phyloP scores from a whole-genome alignment of 2,113 vertebrate species.

The Panurus biarmicus region DNA sequence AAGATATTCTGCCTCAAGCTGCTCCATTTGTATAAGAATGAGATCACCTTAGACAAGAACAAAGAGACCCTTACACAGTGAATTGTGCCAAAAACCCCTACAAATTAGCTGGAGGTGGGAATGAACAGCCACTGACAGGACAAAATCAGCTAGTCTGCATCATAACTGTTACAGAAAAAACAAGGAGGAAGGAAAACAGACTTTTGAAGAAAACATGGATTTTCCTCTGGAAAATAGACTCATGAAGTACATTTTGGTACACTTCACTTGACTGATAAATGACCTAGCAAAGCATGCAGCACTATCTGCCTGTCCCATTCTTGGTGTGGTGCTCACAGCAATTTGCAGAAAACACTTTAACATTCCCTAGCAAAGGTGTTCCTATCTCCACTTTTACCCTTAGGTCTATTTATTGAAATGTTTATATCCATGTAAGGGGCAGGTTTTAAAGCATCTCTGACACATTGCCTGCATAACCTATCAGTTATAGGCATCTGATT shows the following conservation, averaged over 20 bases:
- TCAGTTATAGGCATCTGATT: background rate
- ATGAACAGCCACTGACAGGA: background rate
- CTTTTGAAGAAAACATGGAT: background rate
- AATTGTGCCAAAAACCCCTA: background rate
- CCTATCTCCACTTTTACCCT: background rate
- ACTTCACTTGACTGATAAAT: background rate
- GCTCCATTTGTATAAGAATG: conserved; percentile 26
- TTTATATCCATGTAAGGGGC: background rate
- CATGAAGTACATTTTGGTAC: background rate
- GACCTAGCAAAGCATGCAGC: background rate
- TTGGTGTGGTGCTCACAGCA: background rate
- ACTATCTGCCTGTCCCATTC: background rate
- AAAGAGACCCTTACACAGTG: background rate
- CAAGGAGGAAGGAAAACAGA: background rate
- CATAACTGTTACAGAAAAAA: background rate
- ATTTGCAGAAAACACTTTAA: background rate
- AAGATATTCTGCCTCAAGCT: conserved; percentile 9
- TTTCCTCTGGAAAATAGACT: background rate
- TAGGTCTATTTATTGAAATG: background rate
- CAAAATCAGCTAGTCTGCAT: conserved; percentile 17
- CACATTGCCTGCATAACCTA: background rate
- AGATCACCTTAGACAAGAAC: conserved; percentile 44
- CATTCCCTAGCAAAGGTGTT: background rate
- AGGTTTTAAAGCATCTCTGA: background rate
- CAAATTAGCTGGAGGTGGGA: background rate